A percentile compares a stretch with the other conserved stretches of the same genome.
phyloP scores from a whole-genome alignment of 2,113 vertebrate species.

The Leptocoma aspasia region DNA sequence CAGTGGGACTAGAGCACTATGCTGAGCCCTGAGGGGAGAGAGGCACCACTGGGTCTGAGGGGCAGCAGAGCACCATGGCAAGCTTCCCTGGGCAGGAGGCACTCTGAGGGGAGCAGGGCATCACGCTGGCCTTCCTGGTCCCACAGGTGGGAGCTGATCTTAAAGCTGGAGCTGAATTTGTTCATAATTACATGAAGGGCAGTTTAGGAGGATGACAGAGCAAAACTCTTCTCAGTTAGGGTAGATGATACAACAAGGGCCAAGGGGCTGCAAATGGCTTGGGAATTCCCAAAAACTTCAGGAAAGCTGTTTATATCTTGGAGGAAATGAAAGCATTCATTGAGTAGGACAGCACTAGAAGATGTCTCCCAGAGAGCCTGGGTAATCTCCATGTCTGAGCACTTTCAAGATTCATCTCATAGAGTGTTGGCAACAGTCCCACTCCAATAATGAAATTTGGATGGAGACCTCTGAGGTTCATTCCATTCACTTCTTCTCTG shows the following conservation, averaged over 20 bases:
- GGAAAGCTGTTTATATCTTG: background rate
- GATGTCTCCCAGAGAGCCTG: background rate
- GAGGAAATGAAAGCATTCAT: background rate
- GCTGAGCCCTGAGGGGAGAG: background rate
- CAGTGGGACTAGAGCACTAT: too few species aligned
- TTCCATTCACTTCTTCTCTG: background rate
- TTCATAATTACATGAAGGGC: background rate
- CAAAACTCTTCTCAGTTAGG: background rate
- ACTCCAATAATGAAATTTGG: background rate
- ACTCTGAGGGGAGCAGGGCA: background rate
- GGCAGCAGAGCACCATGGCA: background rate
- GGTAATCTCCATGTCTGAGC: background rate
- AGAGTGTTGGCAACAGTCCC: background rate
- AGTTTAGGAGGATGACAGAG: background rate
- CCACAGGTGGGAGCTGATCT: accelerated
- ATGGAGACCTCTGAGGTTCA: background rate
- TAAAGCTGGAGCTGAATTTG: background rate
- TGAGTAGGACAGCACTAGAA: background rate
- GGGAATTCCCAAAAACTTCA: background rate
- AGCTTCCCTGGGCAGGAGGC: background rate
- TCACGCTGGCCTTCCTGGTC: accelerated
- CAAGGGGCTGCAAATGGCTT: background rate
- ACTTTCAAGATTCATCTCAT: background rate
- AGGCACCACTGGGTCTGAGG: too few species aligned
- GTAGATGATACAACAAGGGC: background rate